Evolutionary conservation across 2,888 invertebrate species (phyloP).

Genomic region (Choreutis nemorana): DNA sequence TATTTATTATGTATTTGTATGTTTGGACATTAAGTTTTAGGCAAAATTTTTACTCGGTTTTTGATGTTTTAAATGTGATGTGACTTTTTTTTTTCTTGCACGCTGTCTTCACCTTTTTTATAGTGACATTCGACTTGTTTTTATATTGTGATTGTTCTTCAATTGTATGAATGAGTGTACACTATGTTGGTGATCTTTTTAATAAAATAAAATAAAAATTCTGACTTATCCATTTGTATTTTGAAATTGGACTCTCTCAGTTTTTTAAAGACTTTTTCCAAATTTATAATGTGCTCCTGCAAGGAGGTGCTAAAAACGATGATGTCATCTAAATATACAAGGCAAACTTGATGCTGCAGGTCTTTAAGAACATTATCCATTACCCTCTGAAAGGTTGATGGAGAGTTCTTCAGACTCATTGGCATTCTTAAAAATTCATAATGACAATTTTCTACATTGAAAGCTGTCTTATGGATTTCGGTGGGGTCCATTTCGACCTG

Average conservation of each 20-base stretch:
- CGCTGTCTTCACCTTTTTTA: too few species aligned
- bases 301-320: constrained; percentile 16
- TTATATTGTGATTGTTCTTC: too few species aligned
- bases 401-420: constrained; percentile 12
- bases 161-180: too few species aligned
- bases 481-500: constrained; percentile 12
- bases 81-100: too few species aligned
- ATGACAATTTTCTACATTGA: constrained; percentile 13
- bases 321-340: constrained; percentile 22
- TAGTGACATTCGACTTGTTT: too few species aligned
- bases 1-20: too few species aligned
- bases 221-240: constrained; percentile 18
- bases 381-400: constrained; percentile 8
- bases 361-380: constrained; percentile 20
- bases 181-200: too few species aligned
- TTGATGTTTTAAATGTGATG: too few species aligned
- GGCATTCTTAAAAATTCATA: constrained; percentile 13
- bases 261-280: constrained; percentile 5
- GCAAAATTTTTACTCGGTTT: too few species aligned
- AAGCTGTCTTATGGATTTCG: constrained; percentile 12
- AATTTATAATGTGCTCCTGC: constrained; percentile 12
- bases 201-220: too few species aligned
- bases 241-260: constrained; percentile 15
- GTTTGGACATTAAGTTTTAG: too few species aligned
- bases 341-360: constrained; percentile 12